Conservation (phyloP, 92 coral and sea anemone genomes). For the Epizoanthus scotinus region DNA sequence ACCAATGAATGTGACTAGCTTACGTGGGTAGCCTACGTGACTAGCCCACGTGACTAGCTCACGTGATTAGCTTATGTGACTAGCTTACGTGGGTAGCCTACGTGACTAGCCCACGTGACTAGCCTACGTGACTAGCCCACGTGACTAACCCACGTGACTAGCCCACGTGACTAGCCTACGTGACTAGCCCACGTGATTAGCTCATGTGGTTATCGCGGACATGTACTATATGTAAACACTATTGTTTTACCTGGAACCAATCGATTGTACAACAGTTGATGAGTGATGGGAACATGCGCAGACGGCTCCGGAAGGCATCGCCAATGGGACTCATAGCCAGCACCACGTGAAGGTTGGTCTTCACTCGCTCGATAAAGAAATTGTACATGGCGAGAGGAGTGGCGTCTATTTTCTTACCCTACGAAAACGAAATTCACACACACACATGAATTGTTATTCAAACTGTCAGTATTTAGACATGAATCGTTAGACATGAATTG, state of each 20-base stretch:
- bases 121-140: too few relatives aligned
- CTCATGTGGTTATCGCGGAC: not conserved
- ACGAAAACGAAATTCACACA: slow-evolving; percentile 1
- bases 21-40: too few relatives aligned
- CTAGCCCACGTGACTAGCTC: too few relatives aligned
- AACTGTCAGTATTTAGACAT: too few relatives aligned
- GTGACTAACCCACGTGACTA: too few relatives aligned
- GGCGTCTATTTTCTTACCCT: slow-evolving; percentile 99
- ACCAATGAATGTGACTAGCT: too few relatives aligned
- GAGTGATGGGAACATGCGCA: slow-evolving; percentile 98
- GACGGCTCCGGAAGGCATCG: slow-evolving; percentile 95
- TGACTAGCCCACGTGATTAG: too few relatives aligned
- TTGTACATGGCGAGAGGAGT: slow-evolving; percentile 99
- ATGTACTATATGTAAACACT: not conserved
- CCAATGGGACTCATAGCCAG: slow-evolving; percentile 99
- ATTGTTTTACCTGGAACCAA: slow-evolving; percentile 91
- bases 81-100: too few relatives aligned
- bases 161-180: too few relatives aligned
- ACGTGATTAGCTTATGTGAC: too few relatives aligned
- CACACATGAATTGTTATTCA: not conserved
- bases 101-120: too few relatives aligned
- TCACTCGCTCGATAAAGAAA: slow-evolving; percentile 96
- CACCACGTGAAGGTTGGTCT: slow-evolving; percentile 94
- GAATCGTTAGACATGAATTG: too few relatives aligned
- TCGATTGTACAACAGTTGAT: slow-evolving; percentile 99